Evolutionary conservation across 2,797 vertebrate species (phyloP), one percentile per base, ranked within the genome.

Genomic region (Cynopterus sphinx): DNA sequence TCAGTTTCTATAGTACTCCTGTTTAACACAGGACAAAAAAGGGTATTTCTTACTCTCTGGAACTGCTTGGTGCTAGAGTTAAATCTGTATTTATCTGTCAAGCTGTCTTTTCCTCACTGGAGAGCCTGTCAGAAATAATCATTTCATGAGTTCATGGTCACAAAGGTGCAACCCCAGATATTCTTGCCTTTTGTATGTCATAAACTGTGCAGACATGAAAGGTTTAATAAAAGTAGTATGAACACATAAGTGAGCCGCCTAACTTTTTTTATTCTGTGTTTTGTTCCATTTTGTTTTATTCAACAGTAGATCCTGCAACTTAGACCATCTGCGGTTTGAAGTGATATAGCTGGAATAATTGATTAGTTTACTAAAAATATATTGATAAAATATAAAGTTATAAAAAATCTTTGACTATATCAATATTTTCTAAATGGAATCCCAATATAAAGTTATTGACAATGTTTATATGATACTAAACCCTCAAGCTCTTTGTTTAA

Each of bases 81-180:
- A n/a, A 96, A 97, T 98, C 94, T 97, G 87, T 97, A 24, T 77
- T 39, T 90, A 88, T 87, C 90, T 97, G 97, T 97, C 97, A 97
- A 89, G 13, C 4, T 95, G 85, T 97, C 98, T 98, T 87, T 95
- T 93, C 83, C 77, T 97, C 26, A 1, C 95, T 97, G 97, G 96
- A 94, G 43, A 57, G 13, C n/a, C 96, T 98, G 98, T 97, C 98
- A 97, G 92, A 97, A 98, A 98, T 96, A 98, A 98, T 98, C 97
- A 98, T 73, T 88, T 95, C 88, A 57, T 73, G 49, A 57, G 84
- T 91, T 97, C 86, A 92, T 87, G 61, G 93, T 97, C 94, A 87
- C 89, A 95, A 97, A 98, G 95, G 97, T 97, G 96, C 90, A 98
- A 98, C 17, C 63, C 84, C 93, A 96, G 94, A 75, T 95, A 87